Base-by-base conservation (phyloP, 2,797 vertebrate species). In the Sebastes nivosus region DNA sequence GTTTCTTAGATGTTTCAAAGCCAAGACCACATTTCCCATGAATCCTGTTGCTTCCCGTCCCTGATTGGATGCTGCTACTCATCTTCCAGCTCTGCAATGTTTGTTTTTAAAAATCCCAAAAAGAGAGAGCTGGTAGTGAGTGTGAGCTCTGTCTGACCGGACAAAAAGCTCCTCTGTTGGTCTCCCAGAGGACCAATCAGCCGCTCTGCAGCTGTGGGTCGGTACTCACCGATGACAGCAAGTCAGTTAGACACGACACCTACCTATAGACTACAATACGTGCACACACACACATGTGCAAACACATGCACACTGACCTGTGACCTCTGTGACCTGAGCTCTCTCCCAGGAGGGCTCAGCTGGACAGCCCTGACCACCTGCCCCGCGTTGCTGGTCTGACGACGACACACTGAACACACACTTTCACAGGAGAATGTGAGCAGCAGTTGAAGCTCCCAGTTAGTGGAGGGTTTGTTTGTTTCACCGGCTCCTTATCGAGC, bases 291-390 rank as follows among this genome's bases (percentile, higher is more conserved):
- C 80, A 64, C 34, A 36, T 73, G 65, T 73, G 67, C 67, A 88
- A 88, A 90, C 86, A 87, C 30, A 7, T 82, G 76, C 65, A 68
- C 38, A 2, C 61, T 89, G 89, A 92, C 83, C 90, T 75, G 66
- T 69, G 86, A 90, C 88, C 91, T 72, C 58, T 84, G 66, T 64
- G 87, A 94, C 89, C 90, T 54, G 55, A 66, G 75, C 54, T 75
- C 52, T 66, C 24, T 90, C 83, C 81, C 69, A 75, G 76, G 75
- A 88, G 80, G 77, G 72, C 73, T 93, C 79, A 92, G 82, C 89
- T 88, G 87, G 77, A 86, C 38, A 3, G 25, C 18, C 38, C 54
- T 73, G 84, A 85, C 75, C 91, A 93, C 87, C 89, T 92, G 88
- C 79, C 67, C 72, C 75, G 42, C 18, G 54, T 91, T 84, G 76